Percentiles rank a stretch among this genome's conserved stretches.
Evolutionary conservation across 1,140 invertebrate genomes (phyloP).

Genomic region (Tenebrio molitor): DNA sequence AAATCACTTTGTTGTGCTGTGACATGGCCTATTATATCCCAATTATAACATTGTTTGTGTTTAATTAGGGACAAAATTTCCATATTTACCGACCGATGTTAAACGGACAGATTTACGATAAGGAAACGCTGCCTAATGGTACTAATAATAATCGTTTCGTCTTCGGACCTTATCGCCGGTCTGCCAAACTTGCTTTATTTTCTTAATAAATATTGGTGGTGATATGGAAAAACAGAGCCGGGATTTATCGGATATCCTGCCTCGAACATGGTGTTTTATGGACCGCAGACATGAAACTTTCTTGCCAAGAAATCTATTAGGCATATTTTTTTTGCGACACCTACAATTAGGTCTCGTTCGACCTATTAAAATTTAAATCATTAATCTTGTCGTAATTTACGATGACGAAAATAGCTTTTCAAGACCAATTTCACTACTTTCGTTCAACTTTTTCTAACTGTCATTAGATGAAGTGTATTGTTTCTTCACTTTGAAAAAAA

Average conservation of each 20-base stretch:
- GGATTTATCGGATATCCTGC: not conserved
- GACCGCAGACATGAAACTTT: slow-evolving; percentile 14
- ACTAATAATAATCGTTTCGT: too few species aligned
- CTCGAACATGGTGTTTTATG: slow-evolving; percentile 18
- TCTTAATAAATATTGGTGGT: slow-evolving; percentile 2
- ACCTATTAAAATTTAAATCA: slow-evolving; percentile 11
- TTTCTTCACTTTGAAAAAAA: too few species aligned
- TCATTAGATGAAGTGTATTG: too few species aligned
- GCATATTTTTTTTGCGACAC: slow-evolving; percentile 4
- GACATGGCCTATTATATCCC: slow-evolving; percentile 4
- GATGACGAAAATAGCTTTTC: not conserved
- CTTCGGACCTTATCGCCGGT: not conserved
- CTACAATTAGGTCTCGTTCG: not conserved
- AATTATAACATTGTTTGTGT: slow-evolving; percentile 30
- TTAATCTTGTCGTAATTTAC: not conserved
- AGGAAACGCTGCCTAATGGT: not conserved
- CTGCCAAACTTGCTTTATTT: slow-evolving; percentile 19
- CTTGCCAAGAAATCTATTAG: slow-evolving; percentile 26
- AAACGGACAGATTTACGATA: not conserved
- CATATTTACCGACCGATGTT: slow-evolving; percentile 16
- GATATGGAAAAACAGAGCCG: not conserved
- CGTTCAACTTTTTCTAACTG: too few species aligned
- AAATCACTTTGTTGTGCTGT: slow-evolving; percentile 36
- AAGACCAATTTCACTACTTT: not conserved
- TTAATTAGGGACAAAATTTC: slow-evolving; percentile 33